Percentiles rank a stretch among this genome's conserved stretches.
These are phyloP conservation scores for Oscarella lobularis DNA, from an alignment of 37 sponge, comb jelly and placozoan genomes.

Conservation along the genomic window DNA sequence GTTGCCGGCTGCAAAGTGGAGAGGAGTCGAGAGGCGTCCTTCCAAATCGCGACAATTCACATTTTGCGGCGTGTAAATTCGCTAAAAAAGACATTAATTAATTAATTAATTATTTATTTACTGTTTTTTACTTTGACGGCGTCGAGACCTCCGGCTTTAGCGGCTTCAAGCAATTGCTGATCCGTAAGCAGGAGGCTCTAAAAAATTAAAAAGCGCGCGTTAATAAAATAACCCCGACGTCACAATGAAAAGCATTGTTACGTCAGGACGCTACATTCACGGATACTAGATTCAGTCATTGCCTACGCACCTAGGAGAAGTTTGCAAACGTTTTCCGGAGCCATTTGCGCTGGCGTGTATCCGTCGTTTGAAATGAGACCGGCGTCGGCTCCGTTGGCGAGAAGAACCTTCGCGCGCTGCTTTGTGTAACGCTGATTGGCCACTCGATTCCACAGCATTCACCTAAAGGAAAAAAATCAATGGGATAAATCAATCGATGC, in stretches of 20 bases:
- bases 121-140: constrained; percentile 51
- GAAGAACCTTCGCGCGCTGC: constrained; percentile 61
- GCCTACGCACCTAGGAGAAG: constrained; percentile 35
- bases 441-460: constrained; percentile 37
- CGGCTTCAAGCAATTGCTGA: constrained; percentile 51
- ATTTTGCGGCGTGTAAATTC: constrained; percentile 41
- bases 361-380: constrained; percentile 34
- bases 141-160: constrained; percentile 61
- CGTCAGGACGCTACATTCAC: too few relatives aligned
- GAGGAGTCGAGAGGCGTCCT: constrained; percentile 83
- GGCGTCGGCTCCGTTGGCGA: constrained; percentile 73
- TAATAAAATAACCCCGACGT: too few relatives aligned
- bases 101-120: too few relatives aligned
- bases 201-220: too few relatives aligned
- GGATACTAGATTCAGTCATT: too few relatives aligned
- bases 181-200: too few relatives aligned
- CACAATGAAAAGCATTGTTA: too few relatives aligned
- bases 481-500: too few relatives aligned
- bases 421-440: constrained; percentile 61
- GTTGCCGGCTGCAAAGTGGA: constrained; percentile 96
- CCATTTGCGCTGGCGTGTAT: constrained; percentile 32
- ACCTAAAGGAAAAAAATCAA: constrained; percentile 36
- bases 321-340: constrained; percentile 37
- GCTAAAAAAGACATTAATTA: too few relatives aligned
- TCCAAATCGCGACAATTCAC: constrained; percentile 84